Evolutionary conservation across 53 echinoderm and acorn worm species (phyloP), one percentile per base, ranked within the genome.

Genomic region (Holothuria leucospilota): DNA sequence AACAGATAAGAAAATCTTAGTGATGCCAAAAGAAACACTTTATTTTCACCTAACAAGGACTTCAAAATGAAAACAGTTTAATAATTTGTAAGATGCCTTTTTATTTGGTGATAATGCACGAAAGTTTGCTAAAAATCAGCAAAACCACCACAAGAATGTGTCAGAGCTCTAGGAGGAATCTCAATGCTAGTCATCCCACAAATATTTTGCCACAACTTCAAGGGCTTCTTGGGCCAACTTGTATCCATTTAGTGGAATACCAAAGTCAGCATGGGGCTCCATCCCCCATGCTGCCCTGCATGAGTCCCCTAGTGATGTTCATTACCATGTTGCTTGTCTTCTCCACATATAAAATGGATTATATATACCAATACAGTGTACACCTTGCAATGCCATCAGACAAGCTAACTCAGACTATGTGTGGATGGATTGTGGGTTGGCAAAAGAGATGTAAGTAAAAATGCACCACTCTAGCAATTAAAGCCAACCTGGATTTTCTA

Each of bases 281-380:
- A 49, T 75, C 75, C 75, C 75, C 75, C 75, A 75, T 75, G 75
- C 75, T 75, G 75, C 49, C 41, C 72, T 40, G 42, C 51, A 51
- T 42, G 40, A 51, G 75, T 75, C 24, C 75, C 75, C 75, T 51
- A 75, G 75, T 75, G 75, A 75, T 75, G 75, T 75, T 75, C 75
- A 75, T 75, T 75, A 75, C 75, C 51, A 75, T 53, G 27, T 75
- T 8, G 11, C 24, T 51, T 49, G n/a, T 34, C 23, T 4, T 49
- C 51, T 20, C 24, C n/a, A 51, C 51, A 72, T 75, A 51, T 52
- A 49, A 75, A 24, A 75, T 75, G 53, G 15, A 38, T 40, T 40
- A 51, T 46, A 26, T 8, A 24, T 28, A 34, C 70, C 41, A 41
- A 0, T 18, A 21, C 56, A 16, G 56, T 16, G 8, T 46, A 40